Percentiles rank a stretch among this genome's conserved stretches.
Evolutionary conservation across 2,888 invertebrate genomes (phyloP).

Genomic region (Icerya purchasi): DNA sequence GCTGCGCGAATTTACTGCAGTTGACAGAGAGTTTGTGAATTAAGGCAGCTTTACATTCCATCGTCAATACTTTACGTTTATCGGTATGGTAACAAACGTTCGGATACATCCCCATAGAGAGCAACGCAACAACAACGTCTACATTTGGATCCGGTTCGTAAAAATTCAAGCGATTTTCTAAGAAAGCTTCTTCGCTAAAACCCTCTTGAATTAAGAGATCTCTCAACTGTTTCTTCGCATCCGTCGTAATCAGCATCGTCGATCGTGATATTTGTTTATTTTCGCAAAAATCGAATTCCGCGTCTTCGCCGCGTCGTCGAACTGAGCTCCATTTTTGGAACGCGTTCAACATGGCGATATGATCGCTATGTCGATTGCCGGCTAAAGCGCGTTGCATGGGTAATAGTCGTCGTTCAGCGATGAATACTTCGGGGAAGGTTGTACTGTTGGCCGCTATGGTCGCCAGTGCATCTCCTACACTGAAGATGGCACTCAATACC

Average conservation of each 20-base stretch:
- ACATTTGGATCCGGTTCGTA: constrained; percentile 43
- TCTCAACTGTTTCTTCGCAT: constrained; percentile 60
- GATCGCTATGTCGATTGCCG: constrained; percentile 76
- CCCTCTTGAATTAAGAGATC: constrained; percentile 49
- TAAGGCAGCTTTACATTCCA: constrained; percentile 81
- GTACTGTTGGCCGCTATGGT: constrained; percentile 89
- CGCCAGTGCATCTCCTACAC: constrained; percentile 72
- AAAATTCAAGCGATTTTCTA: constrained; percentile 48
- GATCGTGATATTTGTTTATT: constrained; percentile 73
- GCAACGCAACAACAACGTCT: constrained; percentile 62
- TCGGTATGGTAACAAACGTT: constrained; percentile 91
- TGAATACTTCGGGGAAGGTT: constrained; percentile 16
- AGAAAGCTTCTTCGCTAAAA: constrained; percentile 72
- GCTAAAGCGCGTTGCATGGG: constrained; percentile 68
- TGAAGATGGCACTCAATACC: constrained; percentile 78
- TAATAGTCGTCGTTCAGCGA: constrained; percentile 41
- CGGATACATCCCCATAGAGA: constrained; percentile 84
- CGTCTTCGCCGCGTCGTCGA: constrained; percentile 34
- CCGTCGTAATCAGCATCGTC: constrained; percentile 73
- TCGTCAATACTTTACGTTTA: constrained; percentile 79
- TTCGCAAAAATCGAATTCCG: constrained; percentile 72
- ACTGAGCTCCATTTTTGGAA: constrained; percentile 46
- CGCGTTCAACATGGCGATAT: constrained; percentile 82
- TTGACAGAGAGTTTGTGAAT: constrained; percentile 95
- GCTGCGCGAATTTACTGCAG: constrained; percentile 59